Percentiles rank a stretch among this genome's conserved stretches.
Evolutionary conservation across 2,113 vertebrate species (phyloP).

Genomic region (Scolopax mira): DNA sequence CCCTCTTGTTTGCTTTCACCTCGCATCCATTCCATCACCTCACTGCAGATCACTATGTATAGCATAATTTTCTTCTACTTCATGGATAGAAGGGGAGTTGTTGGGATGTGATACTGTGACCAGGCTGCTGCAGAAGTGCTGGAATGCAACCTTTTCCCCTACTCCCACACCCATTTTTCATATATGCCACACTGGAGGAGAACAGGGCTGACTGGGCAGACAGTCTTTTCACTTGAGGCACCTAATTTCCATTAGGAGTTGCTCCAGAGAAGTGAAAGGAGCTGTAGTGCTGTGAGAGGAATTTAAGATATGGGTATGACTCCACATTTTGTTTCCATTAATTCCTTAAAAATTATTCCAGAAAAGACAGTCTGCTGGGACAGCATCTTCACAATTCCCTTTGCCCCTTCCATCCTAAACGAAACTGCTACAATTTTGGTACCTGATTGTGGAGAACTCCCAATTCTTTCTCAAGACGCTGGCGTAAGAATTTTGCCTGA

Average conservation of each 20-base stretch:
- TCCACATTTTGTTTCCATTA: neutral
- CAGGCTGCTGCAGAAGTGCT: neutral
- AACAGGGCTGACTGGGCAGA: constrained; percentile 5
- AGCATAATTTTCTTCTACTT: neutral
- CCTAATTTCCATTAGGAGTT: constrained; percentile 2
- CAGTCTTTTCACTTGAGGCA: neutral
- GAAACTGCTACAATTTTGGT: neutral
- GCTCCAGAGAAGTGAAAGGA: neutral
- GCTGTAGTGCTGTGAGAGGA: neutral
- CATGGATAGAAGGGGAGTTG: neutral
- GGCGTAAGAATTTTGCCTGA: neutral
- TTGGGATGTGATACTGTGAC: neutral
- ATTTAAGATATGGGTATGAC: neutral
- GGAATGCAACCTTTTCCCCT: neutral
- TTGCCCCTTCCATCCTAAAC: neutral
- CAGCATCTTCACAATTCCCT: neutral
- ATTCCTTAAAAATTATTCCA: neutral
- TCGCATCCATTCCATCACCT: neutral
- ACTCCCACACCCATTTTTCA: neutral
- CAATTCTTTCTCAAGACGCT: neutral
- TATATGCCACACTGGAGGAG: neutral
- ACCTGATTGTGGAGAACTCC: neutral
- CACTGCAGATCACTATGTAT: neutral
- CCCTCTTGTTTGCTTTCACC: neutral
- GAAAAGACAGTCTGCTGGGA: neutral